Percentiles rank a stretch among this genome's conserved stretches.
phyloP scores from a whole-genome alignment of 2,888 invertebrate species.

The Hyppa rectilinea region DNA sequence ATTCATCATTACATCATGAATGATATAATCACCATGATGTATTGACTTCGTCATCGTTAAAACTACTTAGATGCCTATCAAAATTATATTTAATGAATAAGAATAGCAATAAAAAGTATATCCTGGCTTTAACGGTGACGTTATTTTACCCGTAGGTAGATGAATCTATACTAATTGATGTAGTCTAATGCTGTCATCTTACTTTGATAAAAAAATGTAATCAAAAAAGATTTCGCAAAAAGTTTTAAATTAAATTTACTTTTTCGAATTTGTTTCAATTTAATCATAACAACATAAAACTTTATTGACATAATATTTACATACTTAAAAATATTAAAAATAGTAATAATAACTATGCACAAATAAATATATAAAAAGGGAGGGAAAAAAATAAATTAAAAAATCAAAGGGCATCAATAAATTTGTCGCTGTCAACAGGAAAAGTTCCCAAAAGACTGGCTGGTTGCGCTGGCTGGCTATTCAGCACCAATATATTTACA shows the following conservation, averaged over 20 bases:
- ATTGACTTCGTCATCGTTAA: conserved; percentile 47
- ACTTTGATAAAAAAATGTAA: conserved; percentile 33
- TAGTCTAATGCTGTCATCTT: conserved; percentile 36
- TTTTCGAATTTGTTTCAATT: background rate
- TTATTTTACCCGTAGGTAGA: conserved; percentile 23
- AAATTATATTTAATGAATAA: conserved; percentile 56
- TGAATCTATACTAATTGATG: conserved; percentile 40
- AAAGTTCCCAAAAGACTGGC: too few relatives aligned
- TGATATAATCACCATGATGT: conserved; percentile 54
- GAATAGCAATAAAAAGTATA: conserved; percentile 53
- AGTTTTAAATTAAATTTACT: background rate
- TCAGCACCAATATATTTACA: too few relatives aligned
- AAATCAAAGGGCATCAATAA: too few relatives aligned
- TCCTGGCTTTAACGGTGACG: conserved; percentile 49
- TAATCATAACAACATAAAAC: too few relatives aligned
- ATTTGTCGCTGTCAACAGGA: too few relatives aligned
- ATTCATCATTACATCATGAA: conserved; percentile 38
- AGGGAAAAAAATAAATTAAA: too few relatives aligned
- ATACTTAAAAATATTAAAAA: too few relatives aligned
- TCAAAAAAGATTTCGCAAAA: conserved; percentile 10
- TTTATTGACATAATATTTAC: too few relatives aligned
- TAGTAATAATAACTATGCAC: too few relatives aligned
- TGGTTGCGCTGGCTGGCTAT: too few relatives aligned
- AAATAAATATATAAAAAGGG: too few relatives aligned
- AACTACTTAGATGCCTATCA: conserved; percentile 19